Evolutionary conservation across 2,113 vertebrate species (phyloP), one percentile per base, ranked within the genome.

Genomic region (Plectropomus leopardus): DNA sequence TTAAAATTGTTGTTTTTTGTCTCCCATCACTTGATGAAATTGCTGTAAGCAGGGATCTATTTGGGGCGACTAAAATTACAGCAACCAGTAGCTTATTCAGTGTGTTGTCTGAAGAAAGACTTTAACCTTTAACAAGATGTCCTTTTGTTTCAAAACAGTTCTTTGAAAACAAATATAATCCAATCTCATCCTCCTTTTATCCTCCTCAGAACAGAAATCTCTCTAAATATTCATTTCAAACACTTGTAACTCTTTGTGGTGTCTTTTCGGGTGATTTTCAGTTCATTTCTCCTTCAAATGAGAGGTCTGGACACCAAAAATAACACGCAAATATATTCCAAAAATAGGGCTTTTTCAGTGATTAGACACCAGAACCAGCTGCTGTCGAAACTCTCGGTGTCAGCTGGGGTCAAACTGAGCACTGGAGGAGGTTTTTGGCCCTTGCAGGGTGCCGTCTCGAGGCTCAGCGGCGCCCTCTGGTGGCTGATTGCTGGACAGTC

Each of bases 401-500:
- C 15, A 1, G 26, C 16, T 24, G 65, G 15, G 60, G 54, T 47
- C 65, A 57, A 30, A 10, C 36, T 40, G 28, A 48, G 8, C 30
- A 24, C 19, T 0, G 17, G 54, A 26, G 67, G 70, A 36, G 42
- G 34, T 30, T 30, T 60, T 15, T 47, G 40, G 48, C 67, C 70
- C 80, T 50, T 23, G 11, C 72, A 16, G 80, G 77, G 2, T 7
- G 47, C 76, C 7, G 68, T 83, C 68, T 40, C 6, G 5, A 57
- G 80, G 72, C 73, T 50, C 61, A 7, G 23, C 69, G 4, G 74
- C 24, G 54, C 86, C 88, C 80, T 68, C 89, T 75, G 36, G 59
- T 88, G 91, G 80, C 69, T 2, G 60, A 24, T 59, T 9, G 44
- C 32, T 50, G 34, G 54, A 71, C 65, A 2, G 11, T 65, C 36